Percentiles rank a stretch among this genome's conserved stretches.
phyloP scores from a whole-genome alignment of 2,888 invertebrate genomes.

The Lordiphosa andalusiaca region DNA sequence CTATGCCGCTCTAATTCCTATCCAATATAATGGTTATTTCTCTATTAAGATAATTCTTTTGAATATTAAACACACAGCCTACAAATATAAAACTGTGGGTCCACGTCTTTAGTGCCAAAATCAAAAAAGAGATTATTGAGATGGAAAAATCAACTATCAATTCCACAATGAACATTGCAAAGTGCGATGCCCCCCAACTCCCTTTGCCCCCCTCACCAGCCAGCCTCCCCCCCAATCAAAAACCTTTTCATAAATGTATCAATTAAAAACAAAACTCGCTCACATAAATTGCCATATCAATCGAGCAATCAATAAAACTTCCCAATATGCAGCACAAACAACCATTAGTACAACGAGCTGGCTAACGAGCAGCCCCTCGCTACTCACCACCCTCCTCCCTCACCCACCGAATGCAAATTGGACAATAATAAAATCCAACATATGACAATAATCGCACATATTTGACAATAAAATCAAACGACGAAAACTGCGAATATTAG shows the following conservation, averaged over 20 bases:
- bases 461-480: conserved; percentile 68
- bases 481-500: conserved; percentile 50
- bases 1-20: no score
- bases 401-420: conserved; percentile 55
- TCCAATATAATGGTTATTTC: no score
- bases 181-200: no score
- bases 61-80: no score
- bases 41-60: no score
- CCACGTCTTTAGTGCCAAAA: no score
- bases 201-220: no score
- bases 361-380: conserved; percentile 55
- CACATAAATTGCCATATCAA: conserved; percentile 58
- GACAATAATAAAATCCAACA: conserved; percentile 72
- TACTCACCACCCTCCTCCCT: neutral
- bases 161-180: no score
- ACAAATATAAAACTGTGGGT: no score
- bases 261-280: conserved; percentile 51
- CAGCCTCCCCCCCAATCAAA: conserved; percentile 2
- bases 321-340: conserved; percentile 27
- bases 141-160: no score
- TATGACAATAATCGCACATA: conserved; percentile 73
- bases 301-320: conserved; percentile 11
- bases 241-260: conserved; percentile 23
- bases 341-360: conserved; percentile 44
- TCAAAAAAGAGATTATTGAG: no score